These are phyloP conservation scores for Bradysia coprophila DNA, from an alignment of 1,140 invertebrate species.

Conservation along the genomic window DNA sequence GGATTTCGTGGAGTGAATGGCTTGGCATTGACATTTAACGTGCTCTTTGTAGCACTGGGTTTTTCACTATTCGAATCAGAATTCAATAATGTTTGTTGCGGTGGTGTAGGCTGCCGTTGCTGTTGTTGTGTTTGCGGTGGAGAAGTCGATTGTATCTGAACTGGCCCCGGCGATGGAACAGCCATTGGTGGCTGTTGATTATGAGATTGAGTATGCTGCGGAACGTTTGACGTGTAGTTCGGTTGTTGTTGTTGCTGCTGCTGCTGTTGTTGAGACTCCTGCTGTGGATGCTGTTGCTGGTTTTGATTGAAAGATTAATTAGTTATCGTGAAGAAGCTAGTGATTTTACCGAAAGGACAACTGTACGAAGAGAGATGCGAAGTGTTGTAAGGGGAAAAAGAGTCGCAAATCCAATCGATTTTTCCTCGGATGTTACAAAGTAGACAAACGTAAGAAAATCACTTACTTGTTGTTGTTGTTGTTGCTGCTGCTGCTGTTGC, in stretches of 20 bases:
- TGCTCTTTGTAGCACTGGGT: slow-evolving; percentile 46
- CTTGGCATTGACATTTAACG: slow-evolving; percentile 64
- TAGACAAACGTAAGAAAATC: too few relatives aligned
- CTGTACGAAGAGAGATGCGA: too few relatives aligned
- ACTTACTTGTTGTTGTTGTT: slow-evolving; percentile 4
- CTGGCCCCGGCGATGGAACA: slow-evolving; percentile 1
- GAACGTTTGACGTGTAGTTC: neutral
- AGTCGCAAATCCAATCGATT: too few relatives aligned
- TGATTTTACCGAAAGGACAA: too few relatives aligned
- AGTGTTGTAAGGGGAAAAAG: too few relatives aligned
- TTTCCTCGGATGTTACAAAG: too few relatives aligned
- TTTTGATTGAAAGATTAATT: too few relatives aligned
- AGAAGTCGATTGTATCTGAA: slow-evolving; percentile 7
- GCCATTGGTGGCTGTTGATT: slow-evolving; percentile 9
- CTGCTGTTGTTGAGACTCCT: neutral
- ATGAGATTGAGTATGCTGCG: neutral
- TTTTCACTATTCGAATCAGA: slow-evolving; percentile 26
- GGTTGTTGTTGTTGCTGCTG: neutral
- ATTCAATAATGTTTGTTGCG: slow-evolving; percentile 9
- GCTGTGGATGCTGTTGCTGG: neutral
- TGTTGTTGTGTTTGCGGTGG: slow-evolving; percentile 9
- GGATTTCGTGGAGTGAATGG: slow-evolving; percentile 66
- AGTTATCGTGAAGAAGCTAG: too few relatives aligned
- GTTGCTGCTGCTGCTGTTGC: slow-evolving; percentile 10
- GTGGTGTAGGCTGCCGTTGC: slow-evolving; percentile 10